A percentile compares a stretch with the other conserved stretches of the same genome.
These are phyloP conservation scores for Meteorus cinctellus DNA, from an alignment of 2,888 invertebrate species.

Conservation along the genomic window DNA sequence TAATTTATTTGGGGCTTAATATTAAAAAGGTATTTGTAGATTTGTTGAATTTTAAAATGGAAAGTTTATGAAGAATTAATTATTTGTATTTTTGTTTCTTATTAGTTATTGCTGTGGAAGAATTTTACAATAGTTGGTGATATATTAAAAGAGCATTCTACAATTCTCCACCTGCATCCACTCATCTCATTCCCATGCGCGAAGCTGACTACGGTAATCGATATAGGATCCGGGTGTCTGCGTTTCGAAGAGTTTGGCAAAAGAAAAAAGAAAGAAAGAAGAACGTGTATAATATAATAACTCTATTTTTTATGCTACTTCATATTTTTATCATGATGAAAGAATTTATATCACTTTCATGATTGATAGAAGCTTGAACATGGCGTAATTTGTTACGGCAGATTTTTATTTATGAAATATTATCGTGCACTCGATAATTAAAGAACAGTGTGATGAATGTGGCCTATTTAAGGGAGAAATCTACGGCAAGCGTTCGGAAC, in stretches of 20 bases:
- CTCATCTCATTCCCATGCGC: constrained; percentile 27
- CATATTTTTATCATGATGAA: too few relatives aligned
- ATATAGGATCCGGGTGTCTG: constrained; percentile 11
- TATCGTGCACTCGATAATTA: too few relatives aligned
- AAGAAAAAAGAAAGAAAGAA: neutral
- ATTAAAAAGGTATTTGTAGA: neutral
- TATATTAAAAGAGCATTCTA: neutral
- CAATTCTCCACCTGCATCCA: neutral
- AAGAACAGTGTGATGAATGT: too few relatives aligned
- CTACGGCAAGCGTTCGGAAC: too few relatives aligned
- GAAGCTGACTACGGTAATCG: constrained; percentile 16
- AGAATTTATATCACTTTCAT: too few relatives aligned
- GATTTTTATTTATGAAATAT: too few relatives aligned
- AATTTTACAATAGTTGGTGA: neutral
- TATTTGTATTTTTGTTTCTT: neutral
- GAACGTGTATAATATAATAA: neutral
- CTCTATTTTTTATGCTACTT: neutral
- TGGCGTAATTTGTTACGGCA: too few relatives aligned
- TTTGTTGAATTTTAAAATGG: neutral
- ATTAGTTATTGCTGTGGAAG: neutral
- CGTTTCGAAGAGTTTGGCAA: neutral
- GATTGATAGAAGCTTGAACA: too few relatives aligned
- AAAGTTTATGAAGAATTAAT: neutral
- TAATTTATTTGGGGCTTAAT: neutral
- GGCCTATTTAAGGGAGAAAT: too few relatives aligned